Conservation (phyloP, 2,888 invertebrate species). For the Julus scanicus region DNA sequence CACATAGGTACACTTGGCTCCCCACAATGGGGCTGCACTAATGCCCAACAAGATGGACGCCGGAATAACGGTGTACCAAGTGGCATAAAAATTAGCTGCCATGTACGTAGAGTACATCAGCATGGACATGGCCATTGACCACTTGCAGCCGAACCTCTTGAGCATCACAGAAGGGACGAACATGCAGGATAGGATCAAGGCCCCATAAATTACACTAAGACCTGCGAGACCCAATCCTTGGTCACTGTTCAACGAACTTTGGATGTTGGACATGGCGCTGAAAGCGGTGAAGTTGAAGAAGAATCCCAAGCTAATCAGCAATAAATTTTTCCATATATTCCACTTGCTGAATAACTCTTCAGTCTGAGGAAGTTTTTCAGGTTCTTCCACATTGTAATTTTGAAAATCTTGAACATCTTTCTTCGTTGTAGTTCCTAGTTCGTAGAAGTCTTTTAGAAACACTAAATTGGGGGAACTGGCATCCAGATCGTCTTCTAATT, state of each 20-base stretch:
- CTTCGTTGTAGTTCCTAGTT: neutral
- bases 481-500: neutral
- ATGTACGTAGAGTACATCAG: constrained; percentile 94
- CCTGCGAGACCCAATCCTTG: constrained; percentile 55
- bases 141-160: constrained; percentile 93
- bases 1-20: constrained; percentile 96
- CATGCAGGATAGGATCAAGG: constrained; percentile 87
- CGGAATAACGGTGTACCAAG: constrained; percentile 69
- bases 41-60: constrained; percentile 91
- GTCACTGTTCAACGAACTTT: constrained; percentile 57
- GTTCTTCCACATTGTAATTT: neutral
- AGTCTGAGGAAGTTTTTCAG: neutral
- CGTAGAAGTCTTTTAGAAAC: neutral
- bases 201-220: constrained; percentile 53
- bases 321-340: constrained; percentile 46
- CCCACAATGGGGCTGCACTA: constrained; percentile 98
- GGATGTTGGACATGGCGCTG: constrained; percentile 56
- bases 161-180: constrained; percentile 94
- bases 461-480: neutral
- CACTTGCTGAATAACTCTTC: neutral
- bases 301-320: constrained; percentile 54
- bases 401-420: neutral
- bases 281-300: constrained; percentile 55
- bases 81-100: constrained; percentile 91
- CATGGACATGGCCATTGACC: constrained; percentile 93